These are phyloP conservation scores for Phalloptychus januarius DNA, from an alignment of 2,797 vertebrate genomes.

Conservation along the genomic window DNA sequence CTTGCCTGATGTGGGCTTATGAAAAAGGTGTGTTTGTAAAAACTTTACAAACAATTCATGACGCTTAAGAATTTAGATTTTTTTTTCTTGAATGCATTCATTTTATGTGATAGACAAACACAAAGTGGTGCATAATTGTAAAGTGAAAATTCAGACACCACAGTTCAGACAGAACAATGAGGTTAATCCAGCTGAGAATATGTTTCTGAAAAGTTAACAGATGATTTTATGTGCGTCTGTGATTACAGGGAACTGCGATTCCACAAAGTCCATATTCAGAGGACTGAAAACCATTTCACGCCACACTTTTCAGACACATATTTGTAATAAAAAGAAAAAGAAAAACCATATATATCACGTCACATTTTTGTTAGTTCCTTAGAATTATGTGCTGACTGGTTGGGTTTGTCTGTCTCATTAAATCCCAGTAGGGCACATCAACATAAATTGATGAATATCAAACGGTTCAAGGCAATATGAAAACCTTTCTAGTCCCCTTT, in stretches of 20 bases:
- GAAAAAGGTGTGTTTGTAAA: slow-evolving; percentile 86
- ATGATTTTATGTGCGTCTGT: not conserved
- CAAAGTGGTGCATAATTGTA: not conserved
- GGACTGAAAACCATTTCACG: not conserved
- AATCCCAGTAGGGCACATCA: not conserved
- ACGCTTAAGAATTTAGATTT: not conserved
- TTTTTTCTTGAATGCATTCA: not conserved
- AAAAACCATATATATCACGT: not conserved
- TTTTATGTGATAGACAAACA: not conserved
- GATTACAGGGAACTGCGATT: not conserved
- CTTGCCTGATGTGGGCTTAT: slow-evolving; percentile 98
- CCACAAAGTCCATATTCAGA: not conserved
- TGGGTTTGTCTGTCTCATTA: not conserved
- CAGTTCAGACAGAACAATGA: no score
- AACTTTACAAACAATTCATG: not conserved
- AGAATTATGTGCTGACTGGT: not conserved
- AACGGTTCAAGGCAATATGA: not conserved
- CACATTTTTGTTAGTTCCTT: not conserved
- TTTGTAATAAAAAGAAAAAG: not conserved
- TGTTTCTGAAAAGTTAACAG: not conserved
- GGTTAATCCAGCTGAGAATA: not conserved
- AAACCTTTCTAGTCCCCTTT: not conserved
- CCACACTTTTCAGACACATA: not conserved
- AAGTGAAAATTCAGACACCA: no score
- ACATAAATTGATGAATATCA: not conserved